These are phyloP conservation scores for Baccha elongata DNA, from an alignment of 2,888 invertebrate genomes.

Conservation along the genomic window DNA sequence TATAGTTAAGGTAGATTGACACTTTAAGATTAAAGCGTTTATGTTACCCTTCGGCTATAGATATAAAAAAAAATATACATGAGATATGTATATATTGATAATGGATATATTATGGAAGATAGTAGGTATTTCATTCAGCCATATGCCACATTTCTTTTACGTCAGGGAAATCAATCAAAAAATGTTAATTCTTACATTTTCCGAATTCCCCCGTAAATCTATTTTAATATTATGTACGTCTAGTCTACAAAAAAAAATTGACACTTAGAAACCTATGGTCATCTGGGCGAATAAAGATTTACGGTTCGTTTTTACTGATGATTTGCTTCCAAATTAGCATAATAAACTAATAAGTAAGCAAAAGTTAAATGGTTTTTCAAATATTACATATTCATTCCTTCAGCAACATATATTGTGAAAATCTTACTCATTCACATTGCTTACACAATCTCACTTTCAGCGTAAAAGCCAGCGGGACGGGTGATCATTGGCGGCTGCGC, in stretches of 20 bases:
- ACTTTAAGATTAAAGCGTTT: slow-evolving; percentile 22
- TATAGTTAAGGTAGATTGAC: slow-evolving; percentile 9
- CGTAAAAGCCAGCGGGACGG: neutral
- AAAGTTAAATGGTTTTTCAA: slow-evolving; percentile 52
- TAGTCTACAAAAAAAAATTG: slow-evolving; percentile 37
- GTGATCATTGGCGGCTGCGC: neutral
- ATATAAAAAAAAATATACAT: neutral
- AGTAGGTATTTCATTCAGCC: slow-evolving; percentile 38
- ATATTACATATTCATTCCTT: slow-evolving; percentile 40
- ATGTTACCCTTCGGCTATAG: neutral
- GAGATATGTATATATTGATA: too few species aligned
- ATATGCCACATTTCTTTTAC: slow-evolving; percentile 46
- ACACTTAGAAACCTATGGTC: slow-evolving; percentile 49
- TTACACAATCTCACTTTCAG: slow-evolving; percentile 46
- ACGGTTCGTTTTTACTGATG: neutral
- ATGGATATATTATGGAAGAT: too few species aligned
- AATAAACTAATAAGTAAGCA: slow-evolving; percentile 50
- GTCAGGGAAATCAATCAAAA: slow-evolving; percentile 56
- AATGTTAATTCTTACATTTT: slow-evolving; percentile 55
- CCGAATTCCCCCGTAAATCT: slow-evolving; percentile 30
- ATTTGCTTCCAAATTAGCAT: slow-evolving; percentile 40
- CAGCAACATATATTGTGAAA: neutral
- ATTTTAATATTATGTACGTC: neutral
- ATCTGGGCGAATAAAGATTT: slow-evolving; percentile 49
- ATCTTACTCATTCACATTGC: slow-evolving; percentile 35